phyloP scores from a whole-genome alignment of 2,797 vertebrate species.

The Caiman crocodilus region DNA sequence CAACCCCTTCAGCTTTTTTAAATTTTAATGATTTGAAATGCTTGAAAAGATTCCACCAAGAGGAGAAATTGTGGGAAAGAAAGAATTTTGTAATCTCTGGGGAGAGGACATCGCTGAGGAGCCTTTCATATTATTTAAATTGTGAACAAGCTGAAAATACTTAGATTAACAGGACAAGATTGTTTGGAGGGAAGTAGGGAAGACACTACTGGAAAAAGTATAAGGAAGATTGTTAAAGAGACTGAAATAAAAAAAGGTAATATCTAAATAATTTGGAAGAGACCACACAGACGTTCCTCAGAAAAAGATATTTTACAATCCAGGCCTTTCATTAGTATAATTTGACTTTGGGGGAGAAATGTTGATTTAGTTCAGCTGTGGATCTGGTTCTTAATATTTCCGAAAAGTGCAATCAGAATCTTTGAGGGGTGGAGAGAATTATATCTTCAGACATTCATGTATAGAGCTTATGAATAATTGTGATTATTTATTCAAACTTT shows the following conservation, averaged over 20 bases:
- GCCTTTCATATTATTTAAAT: neutral
- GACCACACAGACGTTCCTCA: neutral
- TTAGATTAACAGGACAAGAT: accelerated
- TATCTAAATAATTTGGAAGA: neutral
- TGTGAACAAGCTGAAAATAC: neutral
- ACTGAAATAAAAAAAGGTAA: neutral
- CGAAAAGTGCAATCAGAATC: neutral
- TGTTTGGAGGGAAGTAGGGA: neutral
- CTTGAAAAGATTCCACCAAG: neutral
- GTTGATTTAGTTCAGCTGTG: neutral
- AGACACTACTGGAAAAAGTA: neutral
- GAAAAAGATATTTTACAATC: neutral
- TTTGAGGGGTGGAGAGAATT: neutral
- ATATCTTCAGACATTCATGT: neutral
- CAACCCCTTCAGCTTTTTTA: neutral
- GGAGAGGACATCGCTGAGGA: neutral
- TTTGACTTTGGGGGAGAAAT: neutral
- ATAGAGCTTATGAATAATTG: neutral
- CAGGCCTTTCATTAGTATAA: neutral
- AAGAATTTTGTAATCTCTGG: neutral
- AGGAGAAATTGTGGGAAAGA: neutral
- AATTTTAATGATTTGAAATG: neutral
- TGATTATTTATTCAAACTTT: neutral
- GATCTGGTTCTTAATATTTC: neutral
- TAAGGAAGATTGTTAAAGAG: neutral